Evolutionary conservation across 2,888 invertebrate species (phyloP).

Genomic region (Cheilosia soror): DNA sequence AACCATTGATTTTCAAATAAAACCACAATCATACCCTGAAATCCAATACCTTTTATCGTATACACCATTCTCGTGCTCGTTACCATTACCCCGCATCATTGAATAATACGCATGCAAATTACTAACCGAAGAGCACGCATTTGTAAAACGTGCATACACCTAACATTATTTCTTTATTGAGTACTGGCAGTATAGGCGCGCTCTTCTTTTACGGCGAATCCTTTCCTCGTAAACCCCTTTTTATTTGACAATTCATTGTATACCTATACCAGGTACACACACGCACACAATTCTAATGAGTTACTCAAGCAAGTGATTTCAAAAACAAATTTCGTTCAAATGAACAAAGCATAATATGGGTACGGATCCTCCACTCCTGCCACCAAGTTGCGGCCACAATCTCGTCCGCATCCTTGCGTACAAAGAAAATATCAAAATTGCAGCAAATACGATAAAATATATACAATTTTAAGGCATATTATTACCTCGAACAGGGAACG

Average conservation of each 20-base stretch:
- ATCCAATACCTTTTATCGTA: conserved; percentile 13
- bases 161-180: conserved; percentile 59
- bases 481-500: conserved; percentile 76
- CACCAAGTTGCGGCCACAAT: conserved; percentile 60
- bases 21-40: neutral
- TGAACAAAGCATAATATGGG: conserved; percentile 42
- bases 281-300: conserved; percentile 61
- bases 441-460: conserved; percentile 75
- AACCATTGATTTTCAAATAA: conserved; percentile 1
- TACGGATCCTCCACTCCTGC: conserved; percentile 26
- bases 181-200: conserved; percentile 6
- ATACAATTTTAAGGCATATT: conserved; percentile 76
- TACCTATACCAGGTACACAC: neutral
- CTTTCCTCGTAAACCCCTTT: conserved; percentile 49
- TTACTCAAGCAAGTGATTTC: conserved; percentile 65
- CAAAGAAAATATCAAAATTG: conserved; percentile 72
- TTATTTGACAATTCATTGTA: conserved; percentile 61
- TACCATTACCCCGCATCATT: conserved; percentile 39
- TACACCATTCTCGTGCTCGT: conserved; percentile 23
- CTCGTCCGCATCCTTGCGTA: conserved; percentile 66
- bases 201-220: conserved; percentile 33
- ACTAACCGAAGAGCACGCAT: conserved; percentile 24
- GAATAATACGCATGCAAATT: conserved; percentile 58
- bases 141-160: conserved; percentile 51
- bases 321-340: conserved; percentile 52